Conservation (phyloP, 2,797 vertebrate species). For the Rhincodon typus region DNA sequence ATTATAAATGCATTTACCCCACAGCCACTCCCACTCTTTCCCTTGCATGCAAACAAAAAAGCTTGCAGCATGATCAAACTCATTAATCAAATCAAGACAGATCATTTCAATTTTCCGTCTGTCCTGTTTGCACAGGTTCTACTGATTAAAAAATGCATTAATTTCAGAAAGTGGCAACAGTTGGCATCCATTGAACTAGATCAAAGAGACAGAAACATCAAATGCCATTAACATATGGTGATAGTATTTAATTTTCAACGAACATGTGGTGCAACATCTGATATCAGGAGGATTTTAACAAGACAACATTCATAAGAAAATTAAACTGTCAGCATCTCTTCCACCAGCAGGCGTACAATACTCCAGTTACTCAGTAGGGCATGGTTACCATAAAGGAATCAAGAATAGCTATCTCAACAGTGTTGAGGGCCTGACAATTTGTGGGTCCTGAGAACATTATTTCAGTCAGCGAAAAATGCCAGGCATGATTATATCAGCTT, state of each 20-base stretch:
- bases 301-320: not conserved
- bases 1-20: not conserved
- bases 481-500: not conserved
- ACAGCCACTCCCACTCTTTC: not conserved
- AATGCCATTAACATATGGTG: not conserved
- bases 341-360: not conserved
- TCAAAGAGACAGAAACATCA: slow-evolving; percentile 16
- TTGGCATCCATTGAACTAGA: not conserved
- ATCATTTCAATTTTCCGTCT: not conserved
- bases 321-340: not conserved
- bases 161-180: not conserved
- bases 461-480: not conserved
- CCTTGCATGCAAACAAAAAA: not conserved
- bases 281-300: not conserved
- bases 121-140: not conserved
- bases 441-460: no score
- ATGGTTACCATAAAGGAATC: not conserved
- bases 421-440: not conserved
- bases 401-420: not conserved
- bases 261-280: not conserved
- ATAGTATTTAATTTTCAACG: not conserved
- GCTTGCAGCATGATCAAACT: not conserved
- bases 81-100: not conserved
- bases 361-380: not conserved
- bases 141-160: not conserved